Percentiles rank a stretch among this genome's conserved stretches.
Conservation (phyloP, 35 echinoderm and acorn worm genomes). For the Heliocidaris erythrogramma region DNA sequence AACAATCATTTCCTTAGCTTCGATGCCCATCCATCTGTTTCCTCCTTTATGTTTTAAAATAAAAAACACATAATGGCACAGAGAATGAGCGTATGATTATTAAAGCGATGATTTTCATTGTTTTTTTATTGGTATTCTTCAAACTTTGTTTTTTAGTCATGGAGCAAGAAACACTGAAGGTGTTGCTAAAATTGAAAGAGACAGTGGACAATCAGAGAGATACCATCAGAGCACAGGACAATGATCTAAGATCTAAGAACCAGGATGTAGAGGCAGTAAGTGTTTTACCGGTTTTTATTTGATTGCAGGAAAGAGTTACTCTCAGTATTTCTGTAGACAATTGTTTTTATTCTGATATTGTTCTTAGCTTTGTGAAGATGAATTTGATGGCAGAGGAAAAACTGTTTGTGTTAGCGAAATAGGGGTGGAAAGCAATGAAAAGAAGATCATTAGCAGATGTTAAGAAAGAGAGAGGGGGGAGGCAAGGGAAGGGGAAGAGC, state of each 20-base stretch:
- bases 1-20: too few species aligned
- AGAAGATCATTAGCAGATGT: too few species aligned
- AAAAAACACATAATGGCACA: background rate
- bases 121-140: background rate
- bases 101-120: background rate
- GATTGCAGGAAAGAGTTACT: background rate
- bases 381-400: too few species aligned
- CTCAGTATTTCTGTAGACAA: background rate
- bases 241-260: constrained; percentile 70
- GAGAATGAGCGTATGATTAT: background rate
- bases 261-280: constrained; percentile 92
- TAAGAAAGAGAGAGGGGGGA: too few species aligned
- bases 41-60: background rate
- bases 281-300: background rate
- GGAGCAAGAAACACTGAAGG: constrained; percentile 84
- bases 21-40: background rate
- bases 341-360: background rate
- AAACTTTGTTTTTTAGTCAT: constrained; percentile 57
- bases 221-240: constrained; percentile 64
- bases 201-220: constrained; percentile 93
- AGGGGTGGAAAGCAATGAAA: too few species aligned
- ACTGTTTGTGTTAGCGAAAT: too few species aligned
- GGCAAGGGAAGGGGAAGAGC: too few species aligned
- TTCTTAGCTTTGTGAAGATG: too few species aligned
- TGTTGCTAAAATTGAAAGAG: constrained; percentile 83